Base-by-base conservation (phyloP, 2,113 vertebrate species). In the Myotis davidii region DNA sequence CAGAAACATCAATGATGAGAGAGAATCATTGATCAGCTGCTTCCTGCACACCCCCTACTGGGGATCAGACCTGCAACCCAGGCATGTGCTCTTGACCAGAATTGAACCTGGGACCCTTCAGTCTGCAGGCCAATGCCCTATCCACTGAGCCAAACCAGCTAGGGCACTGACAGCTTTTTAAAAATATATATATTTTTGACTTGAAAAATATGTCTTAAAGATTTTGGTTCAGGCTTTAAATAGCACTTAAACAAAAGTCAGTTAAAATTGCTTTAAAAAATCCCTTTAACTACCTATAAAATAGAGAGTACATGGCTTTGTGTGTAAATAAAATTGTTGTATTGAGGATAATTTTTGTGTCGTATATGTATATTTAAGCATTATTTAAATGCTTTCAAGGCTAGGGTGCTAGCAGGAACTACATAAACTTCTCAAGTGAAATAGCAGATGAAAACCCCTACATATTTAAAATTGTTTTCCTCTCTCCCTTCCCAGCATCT, bases 181-280 rank as follows among this genome's bases (percentile, higher is more conserved):
- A 56, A 83, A 65, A 65, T 45, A 45, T 45, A 42, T 21, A 27
- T 61, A 61, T 70, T 54, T 78, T 45, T 93, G 9, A 67, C 14
- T 61, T 42, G n/a, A 56, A 65, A 34, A 77, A 17, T 64, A 61
- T 45, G 4, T 34, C 42, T 87, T 83, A 90, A 69, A 84, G 20
- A 21, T 83, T 78, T 84, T 79, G 27, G 8, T 65, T 85, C 50
- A 56, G 13, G 13, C 7, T 88, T 91, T 37, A 52, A 85, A 84
- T 70, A 92, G 8, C 50, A 52, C 56, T 25, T 73, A 67, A 73
- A 18, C 6, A 96, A 90, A 94, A 88, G 82, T 81, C 9, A 81
- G 27, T 73, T 86, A 90, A 87, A 50, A 0, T 64, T 94, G 32
- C 21, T 56, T 90, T 93, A 16, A 56, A 96, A 97, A 88, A 78